Conservation (phyloP, 2,888 invertebrate genomes). For the Xestia ashworthii region DNA sequence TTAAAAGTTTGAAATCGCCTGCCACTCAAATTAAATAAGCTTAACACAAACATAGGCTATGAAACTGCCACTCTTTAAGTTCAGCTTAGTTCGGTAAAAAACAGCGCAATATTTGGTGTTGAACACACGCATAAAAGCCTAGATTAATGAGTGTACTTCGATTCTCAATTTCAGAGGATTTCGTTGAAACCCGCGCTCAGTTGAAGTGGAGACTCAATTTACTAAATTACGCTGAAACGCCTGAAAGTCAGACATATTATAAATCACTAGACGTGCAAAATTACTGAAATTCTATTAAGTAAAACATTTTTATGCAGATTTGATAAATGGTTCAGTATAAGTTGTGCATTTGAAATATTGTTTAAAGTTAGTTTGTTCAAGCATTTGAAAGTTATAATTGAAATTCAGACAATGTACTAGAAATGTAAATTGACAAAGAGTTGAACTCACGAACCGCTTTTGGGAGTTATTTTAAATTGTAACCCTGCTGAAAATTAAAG, state of each 20-base stretch:
- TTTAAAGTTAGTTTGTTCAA: constrained; percentile 16
- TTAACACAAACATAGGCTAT: not conserved
- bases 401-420: constrained; percentile 22
- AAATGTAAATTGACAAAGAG: constrained; percentile 26
- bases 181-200: constrained; percentile 14
- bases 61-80: not conserved
- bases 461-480: constrained; percentile 9
- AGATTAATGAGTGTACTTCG: constrained; percentile 25
- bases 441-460: constrained; percentile 17
- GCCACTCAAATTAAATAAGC: not conserved
- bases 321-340: not conserved
- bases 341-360: constrained; percentile 28
- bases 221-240: constrained; percentile 7
- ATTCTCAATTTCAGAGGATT: constrained; percentile 37
- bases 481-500: not conserved
- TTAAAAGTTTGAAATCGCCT: not conserved
- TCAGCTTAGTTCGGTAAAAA: not conserved
- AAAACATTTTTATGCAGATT: constrained; percentile 26
- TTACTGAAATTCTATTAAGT: constrained; percentile 9
- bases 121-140: not conserved
- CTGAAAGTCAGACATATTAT: constrained; percentile 14
- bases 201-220: constrained; percentile 21
- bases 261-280: constrained; percentile 27
- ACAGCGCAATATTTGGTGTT: not conserved
- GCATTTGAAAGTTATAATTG: constrained; percentile 33